These are phyloP conservation scores for Melierax canorus DNA, from an alignment of 2,113 vertebrate species.

Conservation along the genomic window DNA sequence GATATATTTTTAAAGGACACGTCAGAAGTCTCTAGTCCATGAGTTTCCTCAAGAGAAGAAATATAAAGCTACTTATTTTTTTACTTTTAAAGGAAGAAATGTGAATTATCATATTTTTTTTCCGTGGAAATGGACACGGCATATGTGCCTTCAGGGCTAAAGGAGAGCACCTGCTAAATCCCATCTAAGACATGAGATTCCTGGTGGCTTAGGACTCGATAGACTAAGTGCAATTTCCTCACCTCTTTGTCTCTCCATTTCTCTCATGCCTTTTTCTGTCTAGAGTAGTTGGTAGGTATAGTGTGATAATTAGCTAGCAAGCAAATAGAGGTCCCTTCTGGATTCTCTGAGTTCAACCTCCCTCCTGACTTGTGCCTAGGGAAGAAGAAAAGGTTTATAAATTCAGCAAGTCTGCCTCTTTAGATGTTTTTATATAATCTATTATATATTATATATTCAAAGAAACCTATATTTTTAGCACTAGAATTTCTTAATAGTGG, in stretches of 20 bases:
- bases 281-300: constrained; percentile 59
- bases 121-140: neutral
- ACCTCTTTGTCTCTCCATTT: neutral
- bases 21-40: neutral
- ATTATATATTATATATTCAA: constrained; percentile 61
- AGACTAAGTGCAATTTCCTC: constrained; percentile 58
- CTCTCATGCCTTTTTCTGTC: constrained; percentile 6
- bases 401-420: constrained; percentile 31
- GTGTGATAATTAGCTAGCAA: constrained; percentile 67
- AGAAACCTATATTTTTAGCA: constrained; percentile 59
- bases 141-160: neutral
- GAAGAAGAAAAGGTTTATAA: constrained; percentile 10
- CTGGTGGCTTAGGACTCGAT: constrained; percentile 8
- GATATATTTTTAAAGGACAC: neutral
- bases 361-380: constrained; percentile 27
- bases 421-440: constrained; percentile 51
- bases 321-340: constrained; percentile 65
- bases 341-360: constrained; percentile 48
- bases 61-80: constrained; percentile 57
- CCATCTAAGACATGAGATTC: constrained; percentile 19
- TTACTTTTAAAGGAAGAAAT: constrained; percentile 55
- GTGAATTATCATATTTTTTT: neutral
- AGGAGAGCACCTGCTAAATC: neutral
- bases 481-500: constrained; percentile 29
- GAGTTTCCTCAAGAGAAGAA: constrained; percentile 16